These are phyloP conservation scores for Drosophila suboccidentalis DNA, from an alignment of 2,888 invertebrate species.

Conservation along the genomic window DNA sequence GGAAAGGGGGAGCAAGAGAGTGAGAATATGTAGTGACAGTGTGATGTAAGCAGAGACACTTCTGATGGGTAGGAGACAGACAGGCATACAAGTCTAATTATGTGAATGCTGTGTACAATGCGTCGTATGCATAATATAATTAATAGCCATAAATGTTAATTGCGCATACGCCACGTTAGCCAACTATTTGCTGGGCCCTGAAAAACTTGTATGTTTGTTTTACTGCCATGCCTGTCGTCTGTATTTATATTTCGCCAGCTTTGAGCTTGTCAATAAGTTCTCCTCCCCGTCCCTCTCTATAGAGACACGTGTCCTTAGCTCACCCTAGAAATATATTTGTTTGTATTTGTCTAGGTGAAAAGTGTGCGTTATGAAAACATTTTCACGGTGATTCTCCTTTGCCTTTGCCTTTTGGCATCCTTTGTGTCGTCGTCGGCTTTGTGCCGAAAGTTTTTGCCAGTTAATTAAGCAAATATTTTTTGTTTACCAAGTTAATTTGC, in stretches of 20 bases:
- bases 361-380: constrained; percentile 71
- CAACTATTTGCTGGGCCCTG: constrained; percentile 49
- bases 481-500: constrained; percentile 69
- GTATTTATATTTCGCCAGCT: constrained; percentile 34
- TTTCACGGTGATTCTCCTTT: constrained; percentile 38
- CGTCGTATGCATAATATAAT: constrained; percentile 73
- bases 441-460: constrained; percentile 75
- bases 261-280: constrained; percentile 57
- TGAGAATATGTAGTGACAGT: constrained; percentile 14
- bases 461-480: constrained; percentile 80
- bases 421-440: constrained; percentile 44
- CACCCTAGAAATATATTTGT: constrained; percentile 7
- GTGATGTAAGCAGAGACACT: constrained; percentile 20
- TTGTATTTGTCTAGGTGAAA: constrained; percentile 64
- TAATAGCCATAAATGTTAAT: constrained; percentile 80
- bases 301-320: constrained; percentile 53
- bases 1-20: not conserved
- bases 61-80: not conserved
- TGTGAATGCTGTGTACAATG: constrained; percentile 36
- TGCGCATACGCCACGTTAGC: constrained; percentile 77
- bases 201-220: constrained; percentile 29
- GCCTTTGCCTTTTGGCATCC: constrained; percentile 34
- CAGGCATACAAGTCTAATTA: constrained; percentile 14
- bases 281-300: constrained; percentile 17
- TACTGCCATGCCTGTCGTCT: constrained; percentile 21